Conservation (phyloP, 2,888 invertebrate genomes). For the Polydrusus tereticollis region DNA sequence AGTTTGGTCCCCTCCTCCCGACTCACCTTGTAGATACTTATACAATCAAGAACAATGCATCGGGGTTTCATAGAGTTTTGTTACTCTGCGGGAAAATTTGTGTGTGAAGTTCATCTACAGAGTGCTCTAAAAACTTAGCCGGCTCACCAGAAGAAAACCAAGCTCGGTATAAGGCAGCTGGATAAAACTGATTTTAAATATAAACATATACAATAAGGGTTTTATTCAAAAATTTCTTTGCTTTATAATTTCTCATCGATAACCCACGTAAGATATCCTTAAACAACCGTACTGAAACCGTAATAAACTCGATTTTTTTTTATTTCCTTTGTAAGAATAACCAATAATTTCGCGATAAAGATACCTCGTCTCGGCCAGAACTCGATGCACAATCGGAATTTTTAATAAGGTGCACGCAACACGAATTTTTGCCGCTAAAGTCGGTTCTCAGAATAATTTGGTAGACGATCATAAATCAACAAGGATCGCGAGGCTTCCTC, state of each 20-base stretch:
- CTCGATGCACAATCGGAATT: constrained; percentile 31
- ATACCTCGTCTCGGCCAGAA: constrained; percentile 20
- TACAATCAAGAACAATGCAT: too few relatives aligned
- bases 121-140: too few relatives aligned
- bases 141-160: too few relatives aligned
- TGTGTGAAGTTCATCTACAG: too few relatives aligned
- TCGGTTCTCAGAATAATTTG: constrained; percentile 43
- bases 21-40: too few relatives aligned
- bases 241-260: constrained; percentile 11
- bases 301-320: constrained; percentile 19
- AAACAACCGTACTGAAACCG: constrained; percentile 23
- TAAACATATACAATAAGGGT: not conserved
- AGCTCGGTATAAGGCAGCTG: too few relatives aligned
- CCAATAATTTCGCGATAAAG: constrained; percentile 45
- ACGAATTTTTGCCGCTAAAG: constrained; percentile 43
- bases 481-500: constrained; percentile 50
- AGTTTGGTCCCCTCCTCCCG: too few relatives aligned
- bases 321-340: constrained; percentile 32
- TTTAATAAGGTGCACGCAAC: constrained; percentile 42
- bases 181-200: too few relatives aligned
- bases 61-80: too few relatives aligned
- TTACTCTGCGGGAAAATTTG: too few relatives aligned
- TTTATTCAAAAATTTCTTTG: not conserved
- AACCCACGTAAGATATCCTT: constrained; percentile 9
- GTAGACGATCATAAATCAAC: constrained; percentile 56